phyloP scores from a whole-genome alignment of 92 coral and sea anemone genomes.

The Paragorgia papillata region DNA sequence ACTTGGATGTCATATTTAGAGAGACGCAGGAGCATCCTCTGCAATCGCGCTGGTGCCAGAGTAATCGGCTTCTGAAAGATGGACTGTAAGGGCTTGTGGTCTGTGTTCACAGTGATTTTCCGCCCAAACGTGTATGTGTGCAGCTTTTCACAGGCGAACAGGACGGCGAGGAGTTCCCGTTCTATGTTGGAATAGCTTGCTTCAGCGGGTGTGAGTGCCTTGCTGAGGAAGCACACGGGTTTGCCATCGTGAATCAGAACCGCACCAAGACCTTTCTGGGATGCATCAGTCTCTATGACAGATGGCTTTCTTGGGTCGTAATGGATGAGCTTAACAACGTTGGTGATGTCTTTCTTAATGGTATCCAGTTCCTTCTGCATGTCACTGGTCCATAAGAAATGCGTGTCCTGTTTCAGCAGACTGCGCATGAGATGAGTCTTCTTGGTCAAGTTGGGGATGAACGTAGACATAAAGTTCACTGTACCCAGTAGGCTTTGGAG shows the following conservation, averaged over 20 bases:
- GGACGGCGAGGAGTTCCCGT: constrained; percentile 60
- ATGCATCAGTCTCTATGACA: constrained; percentile 58
- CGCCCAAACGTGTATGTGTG: constrained; percentile 68
- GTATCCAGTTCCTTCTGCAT: too few species aligned
- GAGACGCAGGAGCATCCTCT: constrained; percentile 9
- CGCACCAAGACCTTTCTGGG: constrained; percentile 61
- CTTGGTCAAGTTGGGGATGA: constrained; percentile 46
- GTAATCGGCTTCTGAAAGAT: constrained; percentile 65
- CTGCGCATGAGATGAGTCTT: too few species aligned
- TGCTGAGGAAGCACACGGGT: constrained; percentile 63
- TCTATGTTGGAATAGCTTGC: constrained; percentile 69
- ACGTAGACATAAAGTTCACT: constrained; percentile 33
- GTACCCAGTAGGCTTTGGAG: constrained; percentile 38
- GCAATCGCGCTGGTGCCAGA: constrained; percentile 37
- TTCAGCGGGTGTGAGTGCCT: constrained; percentile 65
- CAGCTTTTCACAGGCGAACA: constrained; percentile 66
- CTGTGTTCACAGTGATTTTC: constrained; percentile 51
- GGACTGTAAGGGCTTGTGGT: constrained; percentile 67
- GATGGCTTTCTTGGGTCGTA: constrained; percentile 60
- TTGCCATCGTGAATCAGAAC: constrained; percentile 60
- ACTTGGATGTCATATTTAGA: not conserved
- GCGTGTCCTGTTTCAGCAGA: too few species aligned
- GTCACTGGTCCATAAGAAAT: too few species aligned
- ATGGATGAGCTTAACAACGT: too few species aligned
- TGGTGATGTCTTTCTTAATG: too few species aligned